These are phyloP conservation scores for Dryococelus australis DNA, from an alignment of 2,888 invertebrate species.

Conservation along the genomic window DNA sequence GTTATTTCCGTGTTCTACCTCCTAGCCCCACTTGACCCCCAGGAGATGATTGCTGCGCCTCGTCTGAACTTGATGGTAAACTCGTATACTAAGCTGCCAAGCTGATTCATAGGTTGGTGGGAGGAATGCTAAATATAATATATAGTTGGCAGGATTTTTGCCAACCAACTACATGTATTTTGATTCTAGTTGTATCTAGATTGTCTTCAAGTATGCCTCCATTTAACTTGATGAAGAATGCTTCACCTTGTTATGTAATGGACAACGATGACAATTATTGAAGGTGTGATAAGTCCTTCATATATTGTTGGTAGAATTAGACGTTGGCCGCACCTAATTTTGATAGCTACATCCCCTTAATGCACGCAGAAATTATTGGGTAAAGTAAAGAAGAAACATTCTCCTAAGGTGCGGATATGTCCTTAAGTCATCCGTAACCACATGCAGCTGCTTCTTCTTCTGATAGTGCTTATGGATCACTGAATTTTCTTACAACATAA, in stretches of 20 bases:
- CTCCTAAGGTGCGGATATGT: no score
- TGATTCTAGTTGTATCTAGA: constrained; percentile 12
- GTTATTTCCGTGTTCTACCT: background rate
- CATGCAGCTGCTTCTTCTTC: constrained; percentile 7
- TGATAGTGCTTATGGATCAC: background rate
- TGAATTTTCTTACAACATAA: constrained; percentile 11
- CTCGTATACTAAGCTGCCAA: constrained; percentile 19
- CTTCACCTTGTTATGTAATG: no score
- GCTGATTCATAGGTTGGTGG: constrained; percentile 22
- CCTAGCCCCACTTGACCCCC: background rate
- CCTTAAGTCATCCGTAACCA: no score
- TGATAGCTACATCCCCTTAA: no score
- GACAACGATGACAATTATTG: no score
- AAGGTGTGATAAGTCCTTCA: no score
- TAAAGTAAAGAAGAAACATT: no score
- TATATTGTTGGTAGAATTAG: no score
- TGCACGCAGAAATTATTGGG: no score
- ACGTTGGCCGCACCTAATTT: no score
- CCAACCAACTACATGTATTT: background rate
- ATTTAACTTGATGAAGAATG: background rate
- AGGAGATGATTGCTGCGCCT: constrained; percentile 5
- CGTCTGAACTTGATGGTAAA: constrained; percentile 1
- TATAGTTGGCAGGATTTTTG: background rate
- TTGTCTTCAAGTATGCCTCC: background rate
- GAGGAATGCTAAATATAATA: constrained; percentile 4